Evolutionary conservation across 2,113 vertebrate species (phyloP), one percentile per base, ranked within the genome.

Genomic region (Eleginops maclovinus): DNA sequence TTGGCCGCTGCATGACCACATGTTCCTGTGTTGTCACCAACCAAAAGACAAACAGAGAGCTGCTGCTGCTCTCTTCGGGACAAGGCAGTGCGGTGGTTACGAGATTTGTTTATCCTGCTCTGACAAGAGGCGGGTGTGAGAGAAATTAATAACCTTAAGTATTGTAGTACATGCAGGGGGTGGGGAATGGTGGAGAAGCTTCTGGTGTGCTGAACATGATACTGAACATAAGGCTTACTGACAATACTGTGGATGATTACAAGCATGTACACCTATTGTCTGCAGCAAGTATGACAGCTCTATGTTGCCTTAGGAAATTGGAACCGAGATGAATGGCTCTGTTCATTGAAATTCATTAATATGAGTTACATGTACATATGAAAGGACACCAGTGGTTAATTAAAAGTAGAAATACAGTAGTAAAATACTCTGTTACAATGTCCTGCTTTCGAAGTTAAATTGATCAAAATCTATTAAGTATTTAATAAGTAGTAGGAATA

Each of bases 1-100:
- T 91, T 93, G 93, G 93, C 70, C 63, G 75, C 67, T 47, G 71
- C 79, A n/a, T 11, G 72, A 92, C 88, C 92, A 93, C 93, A 90
- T 93, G 92, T 65, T 82, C 83, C 73, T 19, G 61, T 22, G 73
- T 84, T 88, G 85, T 90, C 88, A 76, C 87, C 88, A 85, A 90
- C 90, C 89, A 85, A 80, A 91, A 85, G 62, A 79, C 53, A 61
- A 75, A 79, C 51, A 75, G 70, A 61, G 43, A 70, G 62, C 62
- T 72, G 69, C 72, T 84, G 77, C 71, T 71, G 73, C 75, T 85
- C 80, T 55, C 72, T 72, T 46, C 15, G 47, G 87, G 88, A 87
- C 87, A 40, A 62, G 76, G 58, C 71, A 53, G 49, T 75, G 65
- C 62, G 58, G 79, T 17, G 40, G 72, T 79, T 24, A 54, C 44